Evolutionary conservation across 2,113 vertebrate genomes (phyloP).

Genomic region (Cephalopholis sonnerati): DNA sequence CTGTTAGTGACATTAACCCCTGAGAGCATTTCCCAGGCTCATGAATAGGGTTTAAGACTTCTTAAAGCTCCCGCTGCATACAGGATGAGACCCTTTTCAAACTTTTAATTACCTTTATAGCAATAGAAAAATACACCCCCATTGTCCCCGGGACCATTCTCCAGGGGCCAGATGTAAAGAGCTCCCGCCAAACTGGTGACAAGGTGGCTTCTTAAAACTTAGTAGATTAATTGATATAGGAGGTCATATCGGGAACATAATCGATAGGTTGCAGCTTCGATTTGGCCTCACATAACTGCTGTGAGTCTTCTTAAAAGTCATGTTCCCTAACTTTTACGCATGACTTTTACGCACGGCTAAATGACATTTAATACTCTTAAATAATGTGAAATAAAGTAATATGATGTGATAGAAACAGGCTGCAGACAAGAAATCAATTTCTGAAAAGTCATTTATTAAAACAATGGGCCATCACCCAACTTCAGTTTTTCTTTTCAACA

Average conservation of each 20-base stretch:
- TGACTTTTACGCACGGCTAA: conserved; percentile 21
- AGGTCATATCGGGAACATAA: not conserved
- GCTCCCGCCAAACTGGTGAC: conserved; percentile 74
- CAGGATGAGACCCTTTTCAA: conserved; percentile 91
- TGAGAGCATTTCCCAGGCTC: conserved; percentile 87
- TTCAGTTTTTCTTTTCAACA: conserved; percentile 69
- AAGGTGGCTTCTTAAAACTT: conserved; percentile 52
- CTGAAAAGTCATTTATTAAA: conserved; percentile 81
- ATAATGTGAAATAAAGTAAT: not conserved
- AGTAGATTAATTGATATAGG: conserved; percentile 4
- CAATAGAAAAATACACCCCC: conserved; percentile 84
- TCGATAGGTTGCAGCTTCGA: not conserved
- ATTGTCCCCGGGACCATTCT: conserved; percentile 73
- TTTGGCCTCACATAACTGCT: not conserved
- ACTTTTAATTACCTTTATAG: conserved; percentile 90
- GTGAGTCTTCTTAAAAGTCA: not conserved
- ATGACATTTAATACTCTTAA: no score
- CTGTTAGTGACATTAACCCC: conserved; percentile 91
- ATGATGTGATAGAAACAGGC: conserved; percentile 20
- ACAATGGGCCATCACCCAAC: conserved; percentile 68
- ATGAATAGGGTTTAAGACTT: conserved; percentile 88
- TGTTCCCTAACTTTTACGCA: conserved; percentile 22
- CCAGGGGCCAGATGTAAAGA: conserved; percentile 62
- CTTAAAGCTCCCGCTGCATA: conserved; percentile 91
- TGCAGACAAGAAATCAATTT: conserved; percentile 47